Evolutionary conservation across 2,888 invertebrate genomes (phyloP).

Genomic region (Cosmopolites sordidus): DNA sequence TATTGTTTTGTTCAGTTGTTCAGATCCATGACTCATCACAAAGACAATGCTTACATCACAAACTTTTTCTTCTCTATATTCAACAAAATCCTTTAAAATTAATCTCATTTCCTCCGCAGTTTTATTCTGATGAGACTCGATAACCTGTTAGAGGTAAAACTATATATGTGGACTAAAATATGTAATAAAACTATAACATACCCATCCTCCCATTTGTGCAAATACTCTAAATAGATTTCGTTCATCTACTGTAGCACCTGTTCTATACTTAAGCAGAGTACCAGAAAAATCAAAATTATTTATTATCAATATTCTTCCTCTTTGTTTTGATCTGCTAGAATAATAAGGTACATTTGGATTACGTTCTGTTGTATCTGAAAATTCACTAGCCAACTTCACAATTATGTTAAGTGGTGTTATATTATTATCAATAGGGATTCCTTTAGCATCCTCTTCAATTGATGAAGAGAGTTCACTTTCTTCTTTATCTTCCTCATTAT

Average conservation of each 20-base stretch:
- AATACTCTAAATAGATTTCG: conserved; percentile 58
- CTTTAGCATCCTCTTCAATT: conserved; percentile 18
- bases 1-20: conserved; percentile 47
- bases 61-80: conserved; percentile 43
- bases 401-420: conserved; percentile 26
- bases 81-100: conserved; percentile 49
- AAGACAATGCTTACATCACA: conserved; percentile 62
- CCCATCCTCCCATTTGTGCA: conserved; percentile 49
- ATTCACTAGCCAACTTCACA: conserved; percentile 29
- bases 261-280: conserved; percentile 45
- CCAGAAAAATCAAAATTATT: conserved; percentile 55
- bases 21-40: conserved; percentile 64
- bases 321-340: conserved; percentile 53
- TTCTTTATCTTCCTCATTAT: conserved; percentile 18
- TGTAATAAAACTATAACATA: conserved; percentile 22
- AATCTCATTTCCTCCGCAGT: conserved; percentile 45
- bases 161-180: no score
- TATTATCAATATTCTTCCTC: conserved; percentile 60
- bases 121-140: conserved; percentile 17
- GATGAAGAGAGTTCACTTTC: conserved; percentile 20
- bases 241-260: conserved; percentile 58
- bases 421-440: conserved; percentile 17
- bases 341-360: conserved; percentile 40
- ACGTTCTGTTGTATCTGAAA: conserved; percentile 33
- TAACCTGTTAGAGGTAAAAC: no score